Evolutionary conservation across 2,888 invertebrate species (phyloP).

Genomic region (Theretra japonica): DNA sequence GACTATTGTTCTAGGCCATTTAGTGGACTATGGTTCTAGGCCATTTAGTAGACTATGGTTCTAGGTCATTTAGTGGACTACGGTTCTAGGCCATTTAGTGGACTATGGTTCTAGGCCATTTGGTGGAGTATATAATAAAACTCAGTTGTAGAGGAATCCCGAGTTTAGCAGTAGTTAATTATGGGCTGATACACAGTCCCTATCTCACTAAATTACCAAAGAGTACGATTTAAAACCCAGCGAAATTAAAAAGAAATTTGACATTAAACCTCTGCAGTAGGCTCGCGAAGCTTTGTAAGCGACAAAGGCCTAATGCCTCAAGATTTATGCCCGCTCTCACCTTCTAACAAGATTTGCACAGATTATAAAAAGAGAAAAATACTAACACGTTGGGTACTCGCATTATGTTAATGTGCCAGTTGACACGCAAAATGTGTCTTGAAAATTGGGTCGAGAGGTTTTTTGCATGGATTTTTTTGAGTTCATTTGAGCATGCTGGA

Average conservation of each 20-base stretch:
- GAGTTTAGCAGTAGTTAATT: too few relatives aligned
- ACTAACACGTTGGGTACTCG: background rate
- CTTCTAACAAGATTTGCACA: slow-evolving; percentile 18
- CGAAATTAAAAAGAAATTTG: slow-evolving; percentile 21
- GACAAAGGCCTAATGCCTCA: background rate
- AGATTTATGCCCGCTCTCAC: slow-evolving; percentile 19
- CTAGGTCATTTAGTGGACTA: too few relatives aligned
- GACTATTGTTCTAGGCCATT: too few relatives aligned
- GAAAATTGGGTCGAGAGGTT: background rate
- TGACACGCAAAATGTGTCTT: background rate
- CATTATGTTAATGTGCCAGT: slow-evolving; percentile 3
- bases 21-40: too few relatives aligned
- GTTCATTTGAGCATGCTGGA: background rate
- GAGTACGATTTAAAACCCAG: background rate
- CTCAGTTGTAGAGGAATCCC: too few relatives aligned
- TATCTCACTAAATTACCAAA: too few relatives aligned
- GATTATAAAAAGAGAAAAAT: slow-evolving; percentile 23
- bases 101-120: too few relatives aligned
- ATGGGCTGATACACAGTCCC: too few relatives aligned
- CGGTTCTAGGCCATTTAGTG: too few relatives aligned
- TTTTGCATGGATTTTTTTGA: background rate
- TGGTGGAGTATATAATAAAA: too few relatives aligned
- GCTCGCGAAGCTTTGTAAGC: slow-evolving; percentile 3
- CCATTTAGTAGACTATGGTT: too few relatives aligned
- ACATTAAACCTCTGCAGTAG: slow-evolving; percentile 14